These are phyloP conservation scores for Irena cyanogastra DNA, from an alignment of 2,113 vertebrate genomes.

Conservation along the genomic window DNA sequence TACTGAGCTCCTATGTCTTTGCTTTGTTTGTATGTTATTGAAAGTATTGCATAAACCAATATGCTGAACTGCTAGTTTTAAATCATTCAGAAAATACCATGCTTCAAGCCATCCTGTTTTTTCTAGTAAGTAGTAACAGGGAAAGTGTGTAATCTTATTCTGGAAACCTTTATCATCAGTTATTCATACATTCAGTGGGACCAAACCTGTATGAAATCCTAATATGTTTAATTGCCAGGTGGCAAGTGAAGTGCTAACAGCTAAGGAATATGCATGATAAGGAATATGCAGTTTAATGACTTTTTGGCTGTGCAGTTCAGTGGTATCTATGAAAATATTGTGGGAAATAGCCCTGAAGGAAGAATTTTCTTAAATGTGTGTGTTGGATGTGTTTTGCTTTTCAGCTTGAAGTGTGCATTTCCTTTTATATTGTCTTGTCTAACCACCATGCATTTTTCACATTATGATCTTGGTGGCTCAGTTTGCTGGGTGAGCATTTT, in stretches of 20 bases:
- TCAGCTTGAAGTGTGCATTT: background rate
- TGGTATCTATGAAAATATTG: background rate
- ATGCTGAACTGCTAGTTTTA: background rate
- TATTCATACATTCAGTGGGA: background rate
- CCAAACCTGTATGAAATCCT: background rate
- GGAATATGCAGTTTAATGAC: background rate
- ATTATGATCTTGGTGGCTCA: background rate
- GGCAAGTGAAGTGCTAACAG: background rate
- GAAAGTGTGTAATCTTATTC: background rate
- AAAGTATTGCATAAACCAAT: background rate
- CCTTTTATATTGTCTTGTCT: constrained; percentile 14
- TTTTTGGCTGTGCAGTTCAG: background rate
- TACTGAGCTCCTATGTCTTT: background rate
- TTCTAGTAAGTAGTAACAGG: background rate
- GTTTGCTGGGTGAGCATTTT: constrained; percentile 38
- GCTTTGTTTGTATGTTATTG: background rate
- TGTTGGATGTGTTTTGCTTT: background rate
- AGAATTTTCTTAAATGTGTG: background rate
- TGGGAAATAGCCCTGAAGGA: background rate
- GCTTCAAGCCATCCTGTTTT: background rate
- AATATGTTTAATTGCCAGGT: background rate
- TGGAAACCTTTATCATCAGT: background rate
- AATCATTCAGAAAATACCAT: background rate
- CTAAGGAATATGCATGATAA: background rate
- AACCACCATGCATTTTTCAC: background rate